Evolutionary conservation across 1,140 invertebrate species (phyloP), one percentile per base, ranked within the genome.

Genomic region (Hycleus phaleratus): DNA sequence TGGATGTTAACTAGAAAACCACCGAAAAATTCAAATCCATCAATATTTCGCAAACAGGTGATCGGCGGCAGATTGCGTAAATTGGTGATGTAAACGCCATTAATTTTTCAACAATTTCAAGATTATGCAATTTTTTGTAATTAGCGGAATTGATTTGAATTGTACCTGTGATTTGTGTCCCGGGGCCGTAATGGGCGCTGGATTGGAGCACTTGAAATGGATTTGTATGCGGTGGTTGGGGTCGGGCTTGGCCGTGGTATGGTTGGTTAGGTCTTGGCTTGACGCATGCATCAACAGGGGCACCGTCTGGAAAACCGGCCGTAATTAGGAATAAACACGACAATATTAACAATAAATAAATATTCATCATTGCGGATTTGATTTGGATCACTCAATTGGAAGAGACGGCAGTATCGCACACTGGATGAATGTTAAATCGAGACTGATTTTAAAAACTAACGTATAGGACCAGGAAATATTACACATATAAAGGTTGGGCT

Each of bases 251-350:
- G 26, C 86, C 85, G 61, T 90, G 87, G 71, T 88, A 84, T 0
- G 86, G 87, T 63, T 85, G 83, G 74, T 88, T 88, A 0, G 82
- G 78, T 24, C 79, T 76, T 18, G 82, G 78, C 65, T 87, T 87
- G 0, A 88, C 86, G 67, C 87, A 90, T 18, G 84, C 82, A 68
- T 89, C 87, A 7, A 88, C 81, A 0, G 87, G 87, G 3, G 84
- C 86, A 7, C 87, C 87, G 63, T 88, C 85, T 0, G 86, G 87
- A 65, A 90, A 88, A 32, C 69, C 78, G 8, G 47, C 26, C 9
- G 62, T 70, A 32, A 60, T 46, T 7, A 61, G 43, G 8, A 62
- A 44, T 38, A 63, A 46, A 26, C 50, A 24, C 4, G 49, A 43
- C 9, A 66, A 38, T 18, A 62, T 38, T 18, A 60, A 38, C 18